phyloP scores from a whole-genome alignment of 2,797 vertebrate species.

The Takifugu rubripes region DNA sequence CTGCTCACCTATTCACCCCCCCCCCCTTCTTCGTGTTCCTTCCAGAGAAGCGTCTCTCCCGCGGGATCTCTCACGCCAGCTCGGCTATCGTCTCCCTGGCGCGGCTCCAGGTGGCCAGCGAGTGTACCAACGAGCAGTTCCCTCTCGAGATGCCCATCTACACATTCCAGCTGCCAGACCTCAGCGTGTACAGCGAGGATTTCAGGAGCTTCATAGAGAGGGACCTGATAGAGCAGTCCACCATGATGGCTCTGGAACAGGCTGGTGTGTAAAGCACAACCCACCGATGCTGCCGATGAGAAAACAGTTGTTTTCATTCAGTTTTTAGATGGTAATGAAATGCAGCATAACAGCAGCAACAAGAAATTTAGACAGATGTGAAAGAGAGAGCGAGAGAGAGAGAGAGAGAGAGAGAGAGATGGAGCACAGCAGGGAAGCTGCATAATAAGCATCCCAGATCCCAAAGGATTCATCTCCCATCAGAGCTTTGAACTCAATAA shows the following conservation, averaged over 20 bases:
- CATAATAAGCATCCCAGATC: slow-evolving; percentile 45
- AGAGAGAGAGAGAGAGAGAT: slow-evolving; percentile 17
- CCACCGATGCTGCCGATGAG: no score
- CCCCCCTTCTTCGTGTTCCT: background rate
- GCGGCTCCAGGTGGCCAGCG: slow-evolving; percentile 90
- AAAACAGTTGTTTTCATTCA: background rate
- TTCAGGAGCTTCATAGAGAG: slow-evolving; percentile 96
- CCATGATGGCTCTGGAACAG: slow-evolving; percentile 97
- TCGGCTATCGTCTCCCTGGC: slow-evolving; percentile 97
- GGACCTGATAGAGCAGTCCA: slow-evolving; percentile 96
- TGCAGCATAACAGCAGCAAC: slow-evolving; percentile 15
- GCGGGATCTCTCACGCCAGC: slow-evolving; percentile 98
- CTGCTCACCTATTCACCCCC: background rate
- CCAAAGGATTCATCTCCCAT: slow-evolving; percentile 42
- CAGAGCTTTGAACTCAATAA: slow-evolving; percentile 50
- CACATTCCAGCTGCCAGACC: slow-evolving; percentile 98
- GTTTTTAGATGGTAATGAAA: background rate
- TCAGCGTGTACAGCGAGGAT: slow-evolving; percentile 98
- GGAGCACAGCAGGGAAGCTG: slow-evolving; percentile 38
- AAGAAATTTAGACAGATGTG: slow-evolving; percentile 24
- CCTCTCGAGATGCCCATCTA: slow-evolving; percentile 98
- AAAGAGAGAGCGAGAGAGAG: slow-evolving; percentile 6
- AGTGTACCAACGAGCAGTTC: slow-evolving; percentile 93
- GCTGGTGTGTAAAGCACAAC: slow-evolving; percentile 79
- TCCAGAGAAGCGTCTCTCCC: slow-evolving; percentile 93